phyloP scores from a whole-genome alignment of 2,888 invertebrate genomes.

The Bembecia ichneumoniformis region DNA sequence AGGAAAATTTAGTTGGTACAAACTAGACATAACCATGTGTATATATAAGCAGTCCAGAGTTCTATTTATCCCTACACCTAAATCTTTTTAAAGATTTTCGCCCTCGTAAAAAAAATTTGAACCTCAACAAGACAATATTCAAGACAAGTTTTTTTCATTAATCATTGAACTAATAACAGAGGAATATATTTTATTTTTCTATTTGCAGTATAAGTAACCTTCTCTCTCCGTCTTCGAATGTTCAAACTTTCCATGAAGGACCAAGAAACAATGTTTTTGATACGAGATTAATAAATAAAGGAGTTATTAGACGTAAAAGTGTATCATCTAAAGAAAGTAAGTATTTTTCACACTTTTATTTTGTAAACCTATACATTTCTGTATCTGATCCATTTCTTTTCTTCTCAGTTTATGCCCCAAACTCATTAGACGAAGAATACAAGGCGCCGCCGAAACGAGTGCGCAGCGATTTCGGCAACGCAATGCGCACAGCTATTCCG shows the following conservation, averaged over 20 bases:
- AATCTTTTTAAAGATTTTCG: no score
- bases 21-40: no score
- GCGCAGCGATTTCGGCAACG: slow-evolving; percentile 12
- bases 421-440: slow-evolving; percentile 24
- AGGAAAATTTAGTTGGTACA: no score
- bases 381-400: slow-evolving; percentile 4
- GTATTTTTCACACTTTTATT: slow-evolving; percentile 9
- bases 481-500: slow-evolving; percentile 42
- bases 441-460: slow-evolving; percentile 26
- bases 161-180: no score
- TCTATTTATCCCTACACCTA: no score
- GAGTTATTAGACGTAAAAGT: slow-evolving; percentile 19
- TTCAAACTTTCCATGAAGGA: slow-evolving; percentile 11
- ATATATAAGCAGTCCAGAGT: no score
- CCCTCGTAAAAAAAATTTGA: no score
- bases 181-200: slow-evolving; percentile 5
- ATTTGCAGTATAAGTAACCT: slow-evolving; percentile 31
- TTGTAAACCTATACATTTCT: neutral
- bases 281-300: slow-evolving; percentile 33
- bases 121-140: no score
- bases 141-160: no score
- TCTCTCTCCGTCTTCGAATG: slow-evolving; percentile 19
- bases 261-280: slow-evolving; percentile 9
- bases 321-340: slow-evolving; percentile 34
- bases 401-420: slow-evolving; percentile 18